Percentiles rank a stretch among this genome's conserved stretches.
phyloP scores from a whole-genome alignment of 2,888 invertebrate species.

The Apodemia duryi region DNA sequence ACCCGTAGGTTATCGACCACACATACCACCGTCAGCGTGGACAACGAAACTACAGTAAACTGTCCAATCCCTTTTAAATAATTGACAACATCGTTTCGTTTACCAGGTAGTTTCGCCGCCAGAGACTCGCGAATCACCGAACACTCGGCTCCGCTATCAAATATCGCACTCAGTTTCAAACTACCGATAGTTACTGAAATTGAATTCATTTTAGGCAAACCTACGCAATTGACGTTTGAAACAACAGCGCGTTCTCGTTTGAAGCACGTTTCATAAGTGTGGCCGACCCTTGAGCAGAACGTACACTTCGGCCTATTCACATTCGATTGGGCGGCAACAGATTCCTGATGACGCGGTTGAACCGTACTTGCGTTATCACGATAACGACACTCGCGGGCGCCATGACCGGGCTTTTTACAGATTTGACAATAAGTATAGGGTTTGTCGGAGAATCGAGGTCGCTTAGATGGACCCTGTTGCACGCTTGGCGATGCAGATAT shows the following conservation, averaged over 20 bases:
- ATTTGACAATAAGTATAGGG: no score
- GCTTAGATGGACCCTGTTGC: no score
- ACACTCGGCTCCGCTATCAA: conserved; percentile 39
- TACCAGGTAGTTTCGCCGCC: conserved; percentile 31
- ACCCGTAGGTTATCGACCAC: no score
- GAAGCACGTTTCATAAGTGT: conserved; percentile 34
- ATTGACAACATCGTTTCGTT: conserved; percentile 23
- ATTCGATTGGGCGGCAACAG: no score
- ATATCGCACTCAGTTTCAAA: conserved; percentile 26
- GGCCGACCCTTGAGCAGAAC: conserved; percentile 22
- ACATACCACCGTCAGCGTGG: not conserved
- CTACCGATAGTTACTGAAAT: conserved; percentile 26
- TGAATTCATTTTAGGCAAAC: conserved; percentile 21
- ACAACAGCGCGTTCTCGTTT: conserved; percentile 29
- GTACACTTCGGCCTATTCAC: not conserved
- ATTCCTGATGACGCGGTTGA: no score
- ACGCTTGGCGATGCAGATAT: no score
- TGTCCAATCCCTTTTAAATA: conserved; percentile 20
- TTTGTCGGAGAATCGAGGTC: no score
- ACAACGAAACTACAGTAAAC: conserved; percentile 20
- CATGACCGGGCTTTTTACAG: no score
- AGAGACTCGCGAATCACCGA: conserved; percentile 35
- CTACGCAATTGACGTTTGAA: conserved; percentile 34
- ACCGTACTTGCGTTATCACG: no score
- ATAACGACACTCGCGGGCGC: no score